phyloP scores from a whole-genome alignment of 2,797 vertebrate species.

The Knipowitschia caucasica region DNA sequence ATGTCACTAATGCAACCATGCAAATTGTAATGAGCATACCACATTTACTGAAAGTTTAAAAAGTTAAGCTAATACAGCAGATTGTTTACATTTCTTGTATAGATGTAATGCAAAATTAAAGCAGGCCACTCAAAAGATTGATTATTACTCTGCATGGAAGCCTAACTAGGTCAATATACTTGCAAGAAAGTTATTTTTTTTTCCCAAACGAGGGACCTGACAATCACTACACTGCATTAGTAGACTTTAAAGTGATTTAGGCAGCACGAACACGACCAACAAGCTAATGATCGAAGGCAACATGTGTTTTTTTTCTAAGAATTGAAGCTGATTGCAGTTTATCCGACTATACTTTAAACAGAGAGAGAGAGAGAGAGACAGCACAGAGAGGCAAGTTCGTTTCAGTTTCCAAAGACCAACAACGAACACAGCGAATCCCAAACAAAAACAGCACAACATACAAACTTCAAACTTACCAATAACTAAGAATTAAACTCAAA shows the following conservation, averaged over 20 bases:
- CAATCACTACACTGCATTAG: not conserved
- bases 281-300: not conserved
- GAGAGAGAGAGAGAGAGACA: not conserved
- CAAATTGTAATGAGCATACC: not conserved
- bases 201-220: too few relatives aligned
- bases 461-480: slow-evolving; percentile 41
- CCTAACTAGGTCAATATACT: slow-evolving; percentile 25
- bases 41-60: too few relatives aligned
- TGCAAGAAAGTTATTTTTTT: not conserved
- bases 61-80: too few relatives aligned
- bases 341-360: not conserved
- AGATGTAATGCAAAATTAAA: too few relatives aligned
- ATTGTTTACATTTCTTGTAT: too few relatives aligned
- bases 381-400: not conserved
- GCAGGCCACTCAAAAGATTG: too few relatives aligned
- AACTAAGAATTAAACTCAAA: slow-evolving; percentile 22
- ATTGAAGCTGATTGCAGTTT: not conserved
- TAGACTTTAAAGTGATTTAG: not conserved
- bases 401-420: too few relatives aligned
- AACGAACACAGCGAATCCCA: not conserved
- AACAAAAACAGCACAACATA: too few relatives aligned
- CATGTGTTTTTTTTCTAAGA: not conserved
- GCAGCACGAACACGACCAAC: not conserved
- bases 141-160: slow-evolving; percentile 5
- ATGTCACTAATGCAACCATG: not conserved